Evolutionary conservation across 2,888 invertebrate genomes (phyloP).

Genomic region (Anoplius nigerrimus): DNA sequence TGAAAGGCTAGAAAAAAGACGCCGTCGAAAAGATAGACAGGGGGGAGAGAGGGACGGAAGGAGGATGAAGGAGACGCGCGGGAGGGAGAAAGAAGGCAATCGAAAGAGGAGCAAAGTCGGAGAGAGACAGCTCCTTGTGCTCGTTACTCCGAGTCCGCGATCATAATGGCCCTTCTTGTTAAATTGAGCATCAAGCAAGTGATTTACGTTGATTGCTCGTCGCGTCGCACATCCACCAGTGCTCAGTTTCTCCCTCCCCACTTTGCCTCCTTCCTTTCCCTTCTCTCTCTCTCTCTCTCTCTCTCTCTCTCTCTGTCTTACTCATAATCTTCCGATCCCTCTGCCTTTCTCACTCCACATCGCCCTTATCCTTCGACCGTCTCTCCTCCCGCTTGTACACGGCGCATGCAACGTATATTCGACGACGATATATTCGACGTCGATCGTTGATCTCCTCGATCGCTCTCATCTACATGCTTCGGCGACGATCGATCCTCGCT

Average conservation of each 20-base stretch:
- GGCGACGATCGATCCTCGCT: slow-evolving; percentile 29
- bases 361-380: slow-evolving; percentile 4
- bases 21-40: slow-evolving; percentile 2
- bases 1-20: too few relatives aligned
- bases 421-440: slow-evolving; percentile 32
- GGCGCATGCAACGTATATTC: background rate
- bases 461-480: slow-evolving; percentile 47
- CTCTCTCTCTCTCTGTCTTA: background rate
- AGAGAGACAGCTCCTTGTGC: slow-evolving; percentile 35
- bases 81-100: slow-evolving; percentile 9
- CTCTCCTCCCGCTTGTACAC: background rate
- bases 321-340: background rate
- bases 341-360: background rate
- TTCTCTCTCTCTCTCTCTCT: slow-evolving; percentile 10
- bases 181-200: slow-evolving; percentile 74
- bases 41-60: background rate
- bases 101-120: slow-evolving; percentile 13
- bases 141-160: slow-evolving; percentile 69
- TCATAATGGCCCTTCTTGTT: slow-evolving; percentile 74
- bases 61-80: too few relatives aligned
- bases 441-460: slow-evolving; percentile 47
- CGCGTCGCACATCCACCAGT: slow-evolving; percentile 57
- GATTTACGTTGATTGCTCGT: slow-evolving; percentile 74
- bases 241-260: slow-evolving; percentile 27
- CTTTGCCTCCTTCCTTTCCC: slow-evolving; percentile 4